phyloP scores from a whole-genome alignment of 1,140 invertebrate genomes.

The Heliconius nattereri region DNA sequence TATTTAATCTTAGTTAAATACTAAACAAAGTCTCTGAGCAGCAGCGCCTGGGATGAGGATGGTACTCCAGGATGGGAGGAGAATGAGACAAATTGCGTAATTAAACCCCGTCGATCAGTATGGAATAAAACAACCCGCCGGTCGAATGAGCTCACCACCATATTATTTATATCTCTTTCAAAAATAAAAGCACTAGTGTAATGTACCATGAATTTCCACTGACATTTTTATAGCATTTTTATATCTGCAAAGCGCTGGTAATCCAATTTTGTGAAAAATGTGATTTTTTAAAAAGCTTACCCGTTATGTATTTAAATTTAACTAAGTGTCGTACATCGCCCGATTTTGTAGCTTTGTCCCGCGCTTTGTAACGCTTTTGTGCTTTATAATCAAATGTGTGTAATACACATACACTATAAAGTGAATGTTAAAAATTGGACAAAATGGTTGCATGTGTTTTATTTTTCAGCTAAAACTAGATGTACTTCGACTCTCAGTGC shows the following conservation, averaged over 20 bases:
- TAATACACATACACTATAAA: not conserved
- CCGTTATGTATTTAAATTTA: conserved; percentile 14
- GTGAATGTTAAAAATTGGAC: not conserved
- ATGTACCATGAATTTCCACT: conserved; percentile 11
- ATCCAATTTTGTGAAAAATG: conserved; percentile 13
- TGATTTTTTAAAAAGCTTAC: conserved; percentile 4
- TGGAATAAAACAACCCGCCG: not conserved
- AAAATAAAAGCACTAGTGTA: conserved; percentile 12
- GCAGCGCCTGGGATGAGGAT: too few relatives aligned
- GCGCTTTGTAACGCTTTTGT: conserved; percentile 3
- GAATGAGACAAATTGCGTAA: not conserved
- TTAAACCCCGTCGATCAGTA: not conserved
- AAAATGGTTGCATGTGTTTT: not conserved
- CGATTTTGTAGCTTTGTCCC: conserved; percentile 4
- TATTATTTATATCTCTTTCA: not conserved
- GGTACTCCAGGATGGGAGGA: too few relatives aligned
- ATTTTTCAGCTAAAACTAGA: not conserved
- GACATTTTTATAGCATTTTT: conserved; percentile 13
- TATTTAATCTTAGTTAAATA: too few relatives aligned
- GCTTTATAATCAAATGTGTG: conserved; percentile 3
- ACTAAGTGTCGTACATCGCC: conserved; percentile 13
- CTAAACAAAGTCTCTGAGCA: too few relatives aligned
- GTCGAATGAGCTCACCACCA: not conserved
- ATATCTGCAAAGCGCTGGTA: conserved; percentile 12
- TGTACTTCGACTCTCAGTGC: too few relatives aligned